Evolutionary conservation across 2,797 vertebrate species (phyloP), one percentile per base, ranked within the genome.

Genomic region (Halcyon leucocephala): DNA sequence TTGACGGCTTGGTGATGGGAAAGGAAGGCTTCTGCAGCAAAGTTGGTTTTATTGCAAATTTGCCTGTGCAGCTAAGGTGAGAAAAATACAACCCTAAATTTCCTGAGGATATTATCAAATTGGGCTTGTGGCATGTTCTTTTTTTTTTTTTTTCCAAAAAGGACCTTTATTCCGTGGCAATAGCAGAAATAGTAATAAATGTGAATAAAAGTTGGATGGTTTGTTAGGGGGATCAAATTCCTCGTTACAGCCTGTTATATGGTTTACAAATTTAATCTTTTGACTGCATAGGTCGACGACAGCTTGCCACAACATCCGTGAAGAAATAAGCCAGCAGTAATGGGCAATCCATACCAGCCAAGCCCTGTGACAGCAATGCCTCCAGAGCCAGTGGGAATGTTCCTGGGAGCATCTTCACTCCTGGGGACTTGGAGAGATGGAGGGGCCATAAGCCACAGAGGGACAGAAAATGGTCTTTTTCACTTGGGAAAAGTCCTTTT

Each of bases 41-140:
- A 97, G 86, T 78, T 7, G 17, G 80, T 93, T 96, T 94, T 95
- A 90, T 72, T 95, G 86, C 81, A 96, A 89, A 87, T 95, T 93
- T 92, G 82, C 54, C 71, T 67, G 67, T 85, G 78, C 64, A 86
- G 78, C 54, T 92, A 84, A 92, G 78, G 67, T 0, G 29, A 89
- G 92, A 71, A 92, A 95, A 94, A 95, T 67, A 91, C 67, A 91
- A 71, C 54, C 41, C 57, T 52, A 65, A 67, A 83, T 89, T 90
- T 95, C 88, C 86, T 41, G 54, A 93, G 86, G 83, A 94, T 51
- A 61, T 46, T 86, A 89, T 77, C 70, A 86, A 86, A 82, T 51
- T 41, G 52, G 61, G 74, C 80, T 87, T 55, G 44, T 89, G 85
- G 89, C 73, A 41, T 26, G 29, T 51, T 70, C 16, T 16, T 72